phyloP scores from a whole-genome alignment of 1,140 invertebrate species.

The Macrotrachela quadricornifera region DNA sequence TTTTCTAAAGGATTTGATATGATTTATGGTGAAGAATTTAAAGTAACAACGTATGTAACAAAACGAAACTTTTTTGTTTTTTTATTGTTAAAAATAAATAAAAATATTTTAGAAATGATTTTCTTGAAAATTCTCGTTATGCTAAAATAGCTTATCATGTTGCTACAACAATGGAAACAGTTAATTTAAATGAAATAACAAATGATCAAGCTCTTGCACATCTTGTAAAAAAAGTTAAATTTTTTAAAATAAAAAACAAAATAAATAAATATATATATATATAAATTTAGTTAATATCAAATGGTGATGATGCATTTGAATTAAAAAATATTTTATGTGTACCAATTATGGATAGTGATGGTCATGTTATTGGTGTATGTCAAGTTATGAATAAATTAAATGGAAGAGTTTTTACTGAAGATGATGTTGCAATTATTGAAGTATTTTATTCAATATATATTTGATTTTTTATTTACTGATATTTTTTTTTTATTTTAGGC shows the following conservation, averaged over 20 bases:
- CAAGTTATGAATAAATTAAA: conserved; percentile 84
- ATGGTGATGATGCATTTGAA: too few species aligned
- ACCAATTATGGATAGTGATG: conserved; percentile 19
- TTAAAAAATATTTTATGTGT: conserved; percentile 17
- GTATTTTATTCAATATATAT: not conserved
- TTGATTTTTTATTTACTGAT: not conserved
- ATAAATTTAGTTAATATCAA: too few species aligned
- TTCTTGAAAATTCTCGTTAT: conserved; percentile 34
- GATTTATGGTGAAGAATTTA: conserved; percentile 35
- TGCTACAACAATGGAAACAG: conserved; percentile 40
- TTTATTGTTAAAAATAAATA: conserved; percentile 12
- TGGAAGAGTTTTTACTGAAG: conserved; percentile 22
- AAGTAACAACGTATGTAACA: conserved; percentile 34
- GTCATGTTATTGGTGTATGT: conserved; percentile 57
- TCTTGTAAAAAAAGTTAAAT: too few species aligned
- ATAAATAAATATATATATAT: too few species aligned
- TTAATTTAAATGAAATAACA: too few species aligned
- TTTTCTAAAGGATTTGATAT: conserved; percentile 62
- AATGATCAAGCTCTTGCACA: too few species aligned
- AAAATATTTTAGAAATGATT: too few species aligned
- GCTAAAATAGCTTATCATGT: conserved; percentile 58
- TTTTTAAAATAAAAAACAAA: too few species aligned
- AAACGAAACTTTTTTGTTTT: too few species aligned
- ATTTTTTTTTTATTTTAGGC: conserved; percentile 53
- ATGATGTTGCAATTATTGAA: conserved; percentile 13